Conservation (phyloP, 2,797 vertebrate genomes). For the Sphenodon punctatus region DNA sequence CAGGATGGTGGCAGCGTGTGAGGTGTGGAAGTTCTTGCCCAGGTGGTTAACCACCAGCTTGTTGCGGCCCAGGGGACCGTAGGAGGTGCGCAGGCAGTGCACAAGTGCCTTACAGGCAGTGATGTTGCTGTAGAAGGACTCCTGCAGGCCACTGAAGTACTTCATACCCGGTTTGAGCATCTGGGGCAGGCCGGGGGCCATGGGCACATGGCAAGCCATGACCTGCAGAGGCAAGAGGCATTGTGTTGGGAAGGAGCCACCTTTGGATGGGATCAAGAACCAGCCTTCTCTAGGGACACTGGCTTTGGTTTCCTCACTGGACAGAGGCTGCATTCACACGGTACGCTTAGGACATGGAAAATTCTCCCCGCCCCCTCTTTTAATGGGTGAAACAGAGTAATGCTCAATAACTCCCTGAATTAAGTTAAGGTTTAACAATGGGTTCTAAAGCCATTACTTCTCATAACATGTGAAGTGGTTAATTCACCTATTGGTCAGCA, state of each 20-base stretch:
- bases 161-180: background rate
- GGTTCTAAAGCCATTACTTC: too few relatives aligned
- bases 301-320: too few relatives aligned
- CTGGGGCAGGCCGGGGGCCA: background rate
- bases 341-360: too few relatives aligned
- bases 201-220: slow-evolving; percentile 35
- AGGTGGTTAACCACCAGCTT: slow-evolving; percentile 27
- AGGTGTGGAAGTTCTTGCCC: slow-evolving; percentile 1
- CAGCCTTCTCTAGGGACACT: too few relatives aligned
- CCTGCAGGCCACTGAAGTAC: slow-evolving; percentile 11
- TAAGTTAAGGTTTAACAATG: too few relatives aligned
- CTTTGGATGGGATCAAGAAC: too few relatives aligned
- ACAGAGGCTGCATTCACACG: too few relatives aligned
- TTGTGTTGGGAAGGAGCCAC: background rate
- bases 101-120: background rate
- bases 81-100: background rate
- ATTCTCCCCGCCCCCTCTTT: too few relatives aligned
- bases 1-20: background rate
- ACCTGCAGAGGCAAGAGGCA: background rate
- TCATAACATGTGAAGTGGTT: too few relatives aligned
- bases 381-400: too few relatives aligned
- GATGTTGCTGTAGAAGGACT: slow-evolving; percentile 15
- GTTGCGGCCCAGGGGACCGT: slow-evolving; percentile 11
- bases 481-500: too few relatives aligned
- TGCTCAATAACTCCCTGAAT: too few relatives aligned